Conservation (phyloP, 2,113 vertebrate species). For the Collichthys lucidus region DNA sequence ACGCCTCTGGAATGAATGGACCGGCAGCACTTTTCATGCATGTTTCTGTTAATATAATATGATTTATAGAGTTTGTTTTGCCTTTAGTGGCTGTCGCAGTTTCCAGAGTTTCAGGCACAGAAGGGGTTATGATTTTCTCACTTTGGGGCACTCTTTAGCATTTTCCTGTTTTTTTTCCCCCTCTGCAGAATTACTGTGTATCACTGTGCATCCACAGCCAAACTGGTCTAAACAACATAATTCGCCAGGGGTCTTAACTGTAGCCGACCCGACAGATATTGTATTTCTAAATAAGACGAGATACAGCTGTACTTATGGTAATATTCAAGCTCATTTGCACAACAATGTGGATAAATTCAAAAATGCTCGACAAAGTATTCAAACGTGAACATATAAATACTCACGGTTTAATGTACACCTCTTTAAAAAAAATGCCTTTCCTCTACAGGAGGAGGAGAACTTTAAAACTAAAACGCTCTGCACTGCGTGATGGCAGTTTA, state of each 20-base stretch:
- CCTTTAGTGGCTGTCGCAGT: not conserved
- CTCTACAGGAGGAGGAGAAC: not conserved
- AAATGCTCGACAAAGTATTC: conserved; percentile 14
- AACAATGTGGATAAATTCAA: conserved; percentile 18
- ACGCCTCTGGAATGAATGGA: not conserved
- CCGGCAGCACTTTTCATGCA: not conserved
- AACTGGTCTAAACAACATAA: conserved; percentile 15
- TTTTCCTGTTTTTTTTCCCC: not conserved
- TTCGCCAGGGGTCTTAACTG: conserved; percentile 2
- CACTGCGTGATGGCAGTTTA: not conserved
- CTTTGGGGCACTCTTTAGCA: not conserved
- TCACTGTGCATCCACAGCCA: not conserved
- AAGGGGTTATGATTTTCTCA: not conserved
- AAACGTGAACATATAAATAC: conserved; percentile 6
- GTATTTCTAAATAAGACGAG: not conserved
- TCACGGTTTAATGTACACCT: not conserved
- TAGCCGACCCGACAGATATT: not conserved
- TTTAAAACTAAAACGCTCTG: not conserved
- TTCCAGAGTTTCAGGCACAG: conserved; percentile 10
- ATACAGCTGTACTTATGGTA: conserved; percentile 20
- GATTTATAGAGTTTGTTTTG: not conserved
- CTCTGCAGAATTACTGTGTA: not conserved
- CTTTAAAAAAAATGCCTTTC: not conserved
- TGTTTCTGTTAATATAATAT: not conserved
- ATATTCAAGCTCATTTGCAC: conserved; percentile 39